These are phyloP conservation scores for Petrocephalus sullivani DNA, from an alignment of 2,797 vertebrate genomes.

Conservation along the genomic window DNA sequence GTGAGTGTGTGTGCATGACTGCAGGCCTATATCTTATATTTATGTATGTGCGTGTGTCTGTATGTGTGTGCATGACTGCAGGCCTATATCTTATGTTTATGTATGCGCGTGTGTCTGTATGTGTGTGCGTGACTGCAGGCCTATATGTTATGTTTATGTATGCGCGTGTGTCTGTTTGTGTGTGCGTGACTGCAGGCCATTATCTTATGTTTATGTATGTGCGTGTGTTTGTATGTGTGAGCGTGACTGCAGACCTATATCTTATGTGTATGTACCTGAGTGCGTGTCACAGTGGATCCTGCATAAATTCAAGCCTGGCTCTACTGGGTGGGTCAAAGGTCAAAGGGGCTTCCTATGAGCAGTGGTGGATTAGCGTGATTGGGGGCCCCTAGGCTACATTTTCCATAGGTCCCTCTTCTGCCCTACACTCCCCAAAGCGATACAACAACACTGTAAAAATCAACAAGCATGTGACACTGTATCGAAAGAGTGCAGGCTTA, in stretches of 20 bases:
- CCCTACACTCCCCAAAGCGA: not conserved
- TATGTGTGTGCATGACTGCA: not conserved
- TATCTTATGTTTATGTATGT: not conserved
- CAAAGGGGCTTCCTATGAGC: not conserved
- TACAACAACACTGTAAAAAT: not conserved
- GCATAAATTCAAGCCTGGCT: slow-evolving; percentile 45
- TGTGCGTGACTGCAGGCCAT: not conserved
- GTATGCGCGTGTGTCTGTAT: not conserved
- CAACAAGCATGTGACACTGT: not conserved
- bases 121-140: not conserved
- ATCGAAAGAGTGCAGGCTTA: not conserved
- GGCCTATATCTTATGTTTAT: no score
- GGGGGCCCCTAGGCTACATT: not conserved
- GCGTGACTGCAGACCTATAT: not conserved
- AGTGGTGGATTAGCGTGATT: not conserved
- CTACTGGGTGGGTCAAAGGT: slow-evolving; percentile 55
- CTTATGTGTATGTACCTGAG: not conserved
- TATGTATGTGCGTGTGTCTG: not conserved
- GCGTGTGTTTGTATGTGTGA: not conserved
- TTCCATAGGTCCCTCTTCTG: not conserved
- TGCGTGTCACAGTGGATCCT: not conserved
- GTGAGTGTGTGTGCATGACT: not conserved
- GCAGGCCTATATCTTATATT: no score
- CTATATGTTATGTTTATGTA: no score
- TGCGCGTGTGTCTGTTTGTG: not conserved